Conservation (phyloP, 2,888 invertebrate species). For the Steinernema scapterisci region DNA sequence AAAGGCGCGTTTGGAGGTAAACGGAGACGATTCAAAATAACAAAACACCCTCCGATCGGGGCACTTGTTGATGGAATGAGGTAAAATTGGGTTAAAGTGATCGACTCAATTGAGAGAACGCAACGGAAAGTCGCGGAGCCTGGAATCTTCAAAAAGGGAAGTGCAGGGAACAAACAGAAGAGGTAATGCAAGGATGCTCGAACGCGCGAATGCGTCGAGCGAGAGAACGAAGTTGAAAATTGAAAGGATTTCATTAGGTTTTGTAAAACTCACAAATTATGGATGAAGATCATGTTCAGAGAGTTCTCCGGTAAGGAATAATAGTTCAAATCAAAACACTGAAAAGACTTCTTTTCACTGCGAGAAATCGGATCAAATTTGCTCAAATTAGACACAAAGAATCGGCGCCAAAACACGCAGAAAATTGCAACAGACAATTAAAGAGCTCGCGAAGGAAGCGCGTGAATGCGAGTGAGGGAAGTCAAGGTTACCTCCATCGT, state of each 20-base stretch:
- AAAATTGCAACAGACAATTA: conserved; percentile 31
- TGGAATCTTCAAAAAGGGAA: background rate
- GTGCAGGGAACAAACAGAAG: background rate
- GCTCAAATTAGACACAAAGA: too few species aligned
- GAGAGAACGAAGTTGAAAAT: background rate
- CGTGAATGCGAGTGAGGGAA: background rate
- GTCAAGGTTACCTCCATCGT: conserved; percentile 19
- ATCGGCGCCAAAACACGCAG: background rate
- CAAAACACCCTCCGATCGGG: background rate
- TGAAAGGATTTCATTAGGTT: too few species aligned
- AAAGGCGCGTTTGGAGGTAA: background rate
- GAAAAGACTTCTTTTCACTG: too few species aligned
- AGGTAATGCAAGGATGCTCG: background rate
- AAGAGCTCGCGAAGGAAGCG: background rate
- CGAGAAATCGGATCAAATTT: too few species aligned
- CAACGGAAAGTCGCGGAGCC: background rate
- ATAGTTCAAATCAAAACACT: background rate
- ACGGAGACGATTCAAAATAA: background rate
- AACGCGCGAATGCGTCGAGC: background rate
- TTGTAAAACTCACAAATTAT: too few species aligned
- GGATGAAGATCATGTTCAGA: too few species aligned
- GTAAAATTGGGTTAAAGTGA: conserved; percentile 23
- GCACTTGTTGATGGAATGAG: background rate
- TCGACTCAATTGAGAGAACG: conserved; percentile 22
- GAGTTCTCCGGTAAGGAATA: too few species aligned